A percentile compares a stretch with the other conserved stretches of the same genome.
These are phyloP conservation scores for Xenopus borealis DNA, from an alignment of 2,113 vertebrate species.

Conservation along the genomic window DNA sequence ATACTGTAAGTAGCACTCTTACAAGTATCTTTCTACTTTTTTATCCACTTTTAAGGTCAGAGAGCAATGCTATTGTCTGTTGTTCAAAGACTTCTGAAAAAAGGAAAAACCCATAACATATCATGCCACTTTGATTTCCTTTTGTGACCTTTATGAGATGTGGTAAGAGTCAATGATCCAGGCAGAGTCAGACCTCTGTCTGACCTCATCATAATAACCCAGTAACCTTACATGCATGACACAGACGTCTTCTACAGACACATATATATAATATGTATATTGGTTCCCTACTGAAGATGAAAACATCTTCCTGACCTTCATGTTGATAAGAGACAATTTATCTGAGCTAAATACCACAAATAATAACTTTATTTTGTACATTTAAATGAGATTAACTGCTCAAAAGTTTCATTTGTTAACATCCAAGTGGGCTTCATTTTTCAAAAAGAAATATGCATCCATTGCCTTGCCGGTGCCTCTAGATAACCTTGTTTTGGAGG, in stretches of 20 bases:
- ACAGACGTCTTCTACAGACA: background rate
- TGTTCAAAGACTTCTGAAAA: background rate
- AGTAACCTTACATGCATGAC: background rate
- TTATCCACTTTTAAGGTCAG: background rate
- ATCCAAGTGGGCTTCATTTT: constrained; percentile 2
- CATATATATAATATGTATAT: background rate
- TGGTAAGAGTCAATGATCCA: background rate
- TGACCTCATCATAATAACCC: background rate
- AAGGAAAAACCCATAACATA: background rate
- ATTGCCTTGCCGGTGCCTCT: background rate
- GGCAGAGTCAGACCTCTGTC: background rate
- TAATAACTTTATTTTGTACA: constrained; percentile 11
- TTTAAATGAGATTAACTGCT: constrained; percentile 18
- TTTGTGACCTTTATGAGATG: constrained; percentile 9
- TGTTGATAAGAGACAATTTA: constrained; percentile 1
- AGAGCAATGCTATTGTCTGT: background rate
- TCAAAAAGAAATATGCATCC: constrained; percentile 24
- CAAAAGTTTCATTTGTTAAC: too few relatives aligned
- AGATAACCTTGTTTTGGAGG: too few relatives aligned
- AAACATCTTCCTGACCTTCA: background rate
- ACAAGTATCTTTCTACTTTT: too few relatives aligned
- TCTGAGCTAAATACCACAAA: too few relatives aligned
- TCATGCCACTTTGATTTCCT: constrained; percentile 1
- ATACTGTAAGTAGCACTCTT: too few relatives aligned
- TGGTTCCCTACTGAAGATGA: background rate